Evolutionary conservation across 2,888 invertebrate genomes (phyloP).

Genomic region (Orthonevra nobilis): DNA sequence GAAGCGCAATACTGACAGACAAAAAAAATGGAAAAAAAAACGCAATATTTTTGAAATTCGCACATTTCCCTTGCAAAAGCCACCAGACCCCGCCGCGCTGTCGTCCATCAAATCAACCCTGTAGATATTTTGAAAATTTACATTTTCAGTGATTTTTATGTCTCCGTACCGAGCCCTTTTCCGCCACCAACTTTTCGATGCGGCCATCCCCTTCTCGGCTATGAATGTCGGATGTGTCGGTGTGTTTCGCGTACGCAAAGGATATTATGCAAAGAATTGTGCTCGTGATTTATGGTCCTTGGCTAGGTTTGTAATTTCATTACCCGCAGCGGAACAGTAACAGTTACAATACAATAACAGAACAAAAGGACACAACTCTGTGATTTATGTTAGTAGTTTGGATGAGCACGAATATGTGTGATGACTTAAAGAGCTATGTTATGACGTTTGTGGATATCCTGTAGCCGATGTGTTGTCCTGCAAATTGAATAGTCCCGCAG

Average conservation of each 20-base stretch:
- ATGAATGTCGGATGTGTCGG: constrained; percentile 11
- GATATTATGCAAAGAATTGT: constrained; percentile 56
- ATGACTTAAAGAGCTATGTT: not conserved
- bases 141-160: constrained; percentile 43
- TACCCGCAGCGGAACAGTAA: constrained; percentile 39
- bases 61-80: constrained; percentile 3
- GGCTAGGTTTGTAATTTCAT: constrained; percentile 50
- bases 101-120: not conserved
- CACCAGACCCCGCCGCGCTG: not conserved
- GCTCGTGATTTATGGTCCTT: constrained; percentile 55
- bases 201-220: not conserved
- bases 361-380: constrained; percentile 43
- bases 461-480: constrained; percentile 4
- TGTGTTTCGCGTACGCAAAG: constrained; percentile 30
- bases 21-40: not conserved
- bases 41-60: constrained; percentile 21
- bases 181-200: no score
- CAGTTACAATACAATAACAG: constrained; percentile 39
- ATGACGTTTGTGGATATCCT: constrained; percentile 11
- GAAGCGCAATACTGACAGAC: not conserved
- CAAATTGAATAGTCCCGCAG: not conserved
- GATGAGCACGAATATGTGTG: not conserved
- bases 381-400: constrained; percentile 44
- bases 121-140: constrained; percentile 27
- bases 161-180: no score